Percentiles rank a stretch among this genome's conserved stretches.
phyloP scores from a whole-genome alignment of 1,140 invertebrate genomes.

The Bombyx mori region DNA sequence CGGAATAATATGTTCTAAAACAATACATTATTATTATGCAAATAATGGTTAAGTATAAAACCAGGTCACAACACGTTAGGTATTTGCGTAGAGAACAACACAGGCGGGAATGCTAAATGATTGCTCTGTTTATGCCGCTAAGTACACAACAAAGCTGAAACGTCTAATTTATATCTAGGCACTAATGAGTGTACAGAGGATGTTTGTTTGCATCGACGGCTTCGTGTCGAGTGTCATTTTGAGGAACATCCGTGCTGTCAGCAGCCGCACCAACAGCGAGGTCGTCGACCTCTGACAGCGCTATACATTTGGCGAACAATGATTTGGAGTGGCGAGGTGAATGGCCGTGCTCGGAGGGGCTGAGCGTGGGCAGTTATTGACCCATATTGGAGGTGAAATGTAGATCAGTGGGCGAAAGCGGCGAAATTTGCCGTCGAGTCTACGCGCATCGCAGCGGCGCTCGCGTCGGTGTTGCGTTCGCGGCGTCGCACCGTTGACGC shows the following conservation, averaged over 20 bases:
- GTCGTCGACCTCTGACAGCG: slow-evolving; percentile 48
- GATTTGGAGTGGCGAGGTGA: slow-evolving; percentile 68
- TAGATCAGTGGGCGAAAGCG: slow-evolving; percentile 70
- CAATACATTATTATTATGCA: too few relatives aligned
- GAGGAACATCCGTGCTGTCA: slow-evolving; percentile 50
- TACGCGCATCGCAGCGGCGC: slow-evolving; percentile 22
- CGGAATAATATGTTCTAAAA: too few relatives aligned
- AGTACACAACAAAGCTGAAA: slow-evolving; percentile 5
- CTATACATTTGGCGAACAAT: slow-evolving; percentile 69
- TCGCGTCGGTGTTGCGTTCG: slow-evolving; percentile 19
- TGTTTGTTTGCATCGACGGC: slow-evolving; percentile 41
- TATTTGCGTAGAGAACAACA: too few relatives aligned
- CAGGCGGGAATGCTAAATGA: slow-evolving; percentile 4
- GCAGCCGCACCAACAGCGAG: slow-evolving; percentile 43
- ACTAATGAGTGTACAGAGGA: slow-evolving; percentile 29
- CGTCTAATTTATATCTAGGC: slow-evolving; percentile 12
- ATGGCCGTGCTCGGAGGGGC: slow-evolving; percentile 62
- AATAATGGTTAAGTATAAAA: too few relatives aligned
- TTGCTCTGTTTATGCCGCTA: slow-evolving; percentile 5
- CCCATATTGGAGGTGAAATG: slow-evolving; percentile 69
- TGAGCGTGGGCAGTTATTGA: slow-evolving; percentile 69
- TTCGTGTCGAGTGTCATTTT: slow-evolving; percentile 53
- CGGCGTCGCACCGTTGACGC: slow-evolving; percentile 1
- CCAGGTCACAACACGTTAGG: too few relatives aligned
- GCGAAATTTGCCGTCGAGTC: slow-evolving; percentile 60